Conservation (phyloP, 2,888 invertebrate species). For the Muschampia plurimacula region DNA sequence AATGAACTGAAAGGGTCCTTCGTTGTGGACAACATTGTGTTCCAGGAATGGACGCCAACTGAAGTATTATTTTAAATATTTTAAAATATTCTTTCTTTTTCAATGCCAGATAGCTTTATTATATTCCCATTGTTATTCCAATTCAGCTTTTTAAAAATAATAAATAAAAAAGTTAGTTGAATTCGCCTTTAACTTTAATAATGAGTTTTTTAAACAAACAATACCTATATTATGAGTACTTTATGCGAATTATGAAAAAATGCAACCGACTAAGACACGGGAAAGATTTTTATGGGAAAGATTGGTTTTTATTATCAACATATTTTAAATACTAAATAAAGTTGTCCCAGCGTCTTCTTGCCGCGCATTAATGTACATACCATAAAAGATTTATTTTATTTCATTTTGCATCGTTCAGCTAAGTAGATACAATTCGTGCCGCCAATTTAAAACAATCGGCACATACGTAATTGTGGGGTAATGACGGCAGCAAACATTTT, state of each 20-base stretch:
- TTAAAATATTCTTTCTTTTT: not conserved
- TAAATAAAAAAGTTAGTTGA: too few relatives aligned
- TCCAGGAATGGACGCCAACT: constrained; percentile 1
- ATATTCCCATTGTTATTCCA: too few relatives aligned
- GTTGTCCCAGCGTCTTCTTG: not conserved
- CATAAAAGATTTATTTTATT: constrained; percentile 5
- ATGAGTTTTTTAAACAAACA: too few relatives aligned
- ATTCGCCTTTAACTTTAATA: too few relatives aligned
- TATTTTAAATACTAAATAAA: too few relatives aligned
- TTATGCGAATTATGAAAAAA: too few relatives aligned
- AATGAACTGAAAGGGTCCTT: constrained; percentile 40
- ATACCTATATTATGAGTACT: too few relatives aligned
- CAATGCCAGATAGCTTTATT: not conserved
- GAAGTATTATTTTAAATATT: constrained; percentile 3
- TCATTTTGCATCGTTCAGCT: constrained; percentile 17
- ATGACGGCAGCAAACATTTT: constrained; percentile 65
- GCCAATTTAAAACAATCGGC: constrained; percentile 58
- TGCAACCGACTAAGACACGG: too few relatives aligned
- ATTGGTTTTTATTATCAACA: too few relatives aligned
- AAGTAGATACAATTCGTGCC: constrained; percentile 54
- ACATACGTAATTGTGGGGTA: constrained; percentile 47
- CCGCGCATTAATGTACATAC: not conserved
- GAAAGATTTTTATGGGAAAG: too few relatives aligned
- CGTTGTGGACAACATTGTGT: constrained; percentile 7
- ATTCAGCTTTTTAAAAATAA: too few relatives aligned